Conservation (phyloP, 1,140 invertebrate species). For the Cataglyphis hispanica region DNA sequence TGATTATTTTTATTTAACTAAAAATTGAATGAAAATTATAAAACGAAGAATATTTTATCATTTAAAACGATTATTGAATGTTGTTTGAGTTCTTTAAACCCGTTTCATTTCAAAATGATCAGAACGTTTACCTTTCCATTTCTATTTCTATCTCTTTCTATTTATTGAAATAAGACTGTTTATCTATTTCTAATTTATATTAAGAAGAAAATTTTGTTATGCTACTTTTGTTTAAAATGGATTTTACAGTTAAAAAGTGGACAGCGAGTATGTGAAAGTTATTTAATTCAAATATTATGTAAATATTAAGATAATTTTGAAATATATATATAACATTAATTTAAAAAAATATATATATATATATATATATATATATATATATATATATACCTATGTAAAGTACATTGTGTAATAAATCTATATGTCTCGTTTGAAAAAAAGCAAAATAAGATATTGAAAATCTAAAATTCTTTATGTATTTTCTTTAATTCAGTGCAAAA, state of each 20-base stretch:
- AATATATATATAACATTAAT: background rate
- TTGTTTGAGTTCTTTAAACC: background rate
- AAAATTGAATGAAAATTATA: background rate
- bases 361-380: no score
- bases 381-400: no score
- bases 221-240: background rate
- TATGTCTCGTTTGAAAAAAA: background rate
- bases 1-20: background rate
- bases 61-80: background rate
- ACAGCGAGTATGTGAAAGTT: background rate
- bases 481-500: slow-evolving; percentile 7
- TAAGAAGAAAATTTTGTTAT: background rate
- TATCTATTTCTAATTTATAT: slow-evolving; percentile 5
- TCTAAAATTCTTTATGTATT: slow-evolving; percentile 7
- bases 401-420: background rate
- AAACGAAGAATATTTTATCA: background rate
- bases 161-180: background rate
- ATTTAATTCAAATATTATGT: background rate
- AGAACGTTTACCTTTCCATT: background rate
- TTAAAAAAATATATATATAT: background rate
- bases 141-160: background rate
- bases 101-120: background rate
- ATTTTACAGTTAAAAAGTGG: background rate
- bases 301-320: background rate
- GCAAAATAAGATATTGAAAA: background rate